Conservation (phyloP, 2,113 vertebrate species). For the Atractosteus spatula region DNA sequence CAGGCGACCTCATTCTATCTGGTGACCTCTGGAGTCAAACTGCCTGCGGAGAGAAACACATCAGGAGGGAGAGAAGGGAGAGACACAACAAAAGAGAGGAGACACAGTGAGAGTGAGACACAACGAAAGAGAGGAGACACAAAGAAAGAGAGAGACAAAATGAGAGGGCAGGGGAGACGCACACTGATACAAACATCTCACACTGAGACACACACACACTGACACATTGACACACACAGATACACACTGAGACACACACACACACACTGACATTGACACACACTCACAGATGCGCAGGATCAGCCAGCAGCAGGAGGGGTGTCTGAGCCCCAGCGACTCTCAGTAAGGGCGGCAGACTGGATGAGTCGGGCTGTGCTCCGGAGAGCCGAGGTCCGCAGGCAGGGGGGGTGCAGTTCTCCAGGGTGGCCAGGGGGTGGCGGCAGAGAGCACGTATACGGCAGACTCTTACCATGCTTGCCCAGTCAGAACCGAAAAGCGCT, state of each 20-base stretch:
- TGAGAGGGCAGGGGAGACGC: not conserved
- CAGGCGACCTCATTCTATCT: conserved; percentile 66
- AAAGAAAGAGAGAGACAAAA: not conserved
- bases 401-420: conserved; percentile 40
- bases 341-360: not conserved
- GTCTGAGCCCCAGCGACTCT: too few species aligned
- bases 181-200: conserved; percentile 35
- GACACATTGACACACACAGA: conserved; percentile 36
- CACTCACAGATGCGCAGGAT: too few species aligned
- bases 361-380: not conserved
- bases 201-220: conserved; percentile 46
- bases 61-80: conserved; percentile 26
- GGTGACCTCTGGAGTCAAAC: conserved; percentile 60
- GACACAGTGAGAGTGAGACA: not conserved
- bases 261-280: conserved; percentile 27
- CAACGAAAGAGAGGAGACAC: not conserved
- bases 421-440: conserved; percentile 60
- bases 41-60: conserved; percentile 38
- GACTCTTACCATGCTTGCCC: too few species aligned
- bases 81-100: conserved; percentile 30
- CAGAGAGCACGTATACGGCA: conserved; percentile 61
- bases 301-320: too few species aligned
- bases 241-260: not conserved
- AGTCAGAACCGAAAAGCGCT: too few species aligned
- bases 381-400: conserved; percentile 28